phyloP scores from a whole-genome alignment of 1,140 invertebrate species.

The Mamestra configurata region DNA sequence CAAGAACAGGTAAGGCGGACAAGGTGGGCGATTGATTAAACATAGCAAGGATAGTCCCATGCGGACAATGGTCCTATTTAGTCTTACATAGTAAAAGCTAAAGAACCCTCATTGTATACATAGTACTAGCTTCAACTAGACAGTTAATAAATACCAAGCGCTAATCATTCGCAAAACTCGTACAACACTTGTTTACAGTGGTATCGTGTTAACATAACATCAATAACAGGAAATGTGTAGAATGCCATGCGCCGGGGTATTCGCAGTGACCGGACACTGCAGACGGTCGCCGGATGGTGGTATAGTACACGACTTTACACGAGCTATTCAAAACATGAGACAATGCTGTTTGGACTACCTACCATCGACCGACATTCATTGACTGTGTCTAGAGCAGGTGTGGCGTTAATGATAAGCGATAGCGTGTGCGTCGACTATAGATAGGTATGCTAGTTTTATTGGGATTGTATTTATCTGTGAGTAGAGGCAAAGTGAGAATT shows the following conservation, averaged over 20 bases:
- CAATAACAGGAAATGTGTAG: slow-evolving; percentile 40
- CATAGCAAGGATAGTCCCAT: neutral
- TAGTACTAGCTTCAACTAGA: too few relatives aligned
- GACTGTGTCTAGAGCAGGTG: slow-evolving; percentile 8
- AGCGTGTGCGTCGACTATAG: neutral
- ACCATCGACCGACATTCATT: slow-evolving; percentile 43
- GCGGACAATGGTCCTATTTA: neutral
- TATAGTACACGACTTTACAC: neutral
- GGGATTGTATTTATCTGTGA: neutral
- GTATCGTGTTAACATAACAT: neutral
- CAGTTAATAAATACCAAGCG: neutral
- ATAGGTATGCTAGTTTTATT: neutral
- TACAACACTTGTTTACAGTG: neutral
- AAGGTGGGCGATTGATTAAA: neutral
- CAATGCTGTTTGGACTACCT: slow-evolving; percentile 35
- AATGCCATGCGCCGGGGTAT: slow-evolving; percentile 6
- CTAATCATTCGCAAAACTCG: slow-evolving; percentile 1
- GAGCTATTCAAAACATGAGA: slow-evolving; percentile 41
- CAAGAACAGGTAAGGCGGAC: neutral
- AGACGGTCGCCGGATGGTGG: slow-evolving; percentile 8
- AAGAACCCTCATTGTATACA: neutral
- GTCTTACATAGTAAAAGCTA: neutral
- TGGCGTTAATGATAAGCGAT: neutral
- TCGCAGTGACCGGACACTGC: slow-evolving; percentile 34
- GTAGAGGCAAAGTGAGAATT: neutral